Conservation (phyloP, 1,140 invertebrate genomes). For the honey bee (Apis mellifera) region Amel_HAv3.1 CM009935.2:5965501-5966000, state of each 20-base stretch:
- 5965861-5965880: background rate
- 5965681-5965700: background rate
- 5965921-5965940: too few species aligned
- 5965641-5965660: background rate
- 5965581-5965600: background rate
- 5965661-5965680: background rate
- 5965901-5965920: too few species aligned
- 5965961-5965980: background rate
- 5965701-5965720: background rate
- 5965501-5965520: slow-evolving; percentile 8
- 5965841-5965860: background rate
- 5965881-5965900: background rate
- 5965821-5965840: slow-evolving; percentile 1
- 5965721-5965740: too few species aligned
- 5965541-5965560: background rate
- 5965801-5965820: background rate
- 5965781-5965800: slow-evolving; percentile 12
- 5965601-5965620: background rate
- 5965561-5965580: background rate
- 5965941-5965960: too few species aligned
- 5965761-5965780: too few species aligned
- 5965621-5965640: background rate
- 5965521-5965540: background rate
- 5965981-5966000: background rate
- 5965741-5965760: too few species aligned